Evolutionary conservation across 2,888 invertebrate species (phyloP).

Genomic region (Hetaerina titia): DNA sequence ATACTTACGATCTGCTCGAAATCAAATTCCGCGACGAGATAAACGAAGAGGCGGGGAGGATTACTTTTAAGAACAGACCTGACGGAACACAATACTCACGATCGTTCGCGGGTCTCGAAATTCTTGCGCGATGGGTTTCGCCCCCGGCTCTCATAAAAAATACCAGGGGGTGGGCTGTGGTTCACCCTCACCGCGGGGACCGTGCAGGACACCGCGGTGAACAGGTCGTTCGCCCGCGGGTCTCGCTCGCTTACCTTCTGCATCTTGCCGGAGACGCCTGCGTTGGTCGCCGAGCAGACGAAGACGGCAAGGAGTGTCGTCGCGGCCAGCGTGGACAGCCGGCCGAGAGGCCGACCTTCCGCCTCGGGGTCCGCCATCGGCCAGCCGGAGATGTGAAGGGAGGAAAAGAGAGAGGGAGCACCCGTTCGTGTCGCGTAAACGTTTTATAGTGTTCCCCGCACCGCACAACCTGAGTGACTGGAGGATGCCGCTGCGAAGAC

Average conservation of each 20-base stretch:
- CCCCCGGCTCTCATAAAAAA: too few relatives aligned
- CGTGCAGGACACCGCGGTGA: too few relatives aligned
- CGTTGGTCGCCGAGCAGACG: neutral
- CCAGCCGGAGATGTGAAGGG: neutral
- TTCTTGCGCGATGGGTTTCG: too few relatives aligned
- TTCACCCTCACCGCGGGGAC: too few relatives aligned
- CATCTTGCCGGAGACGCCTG: constrained; percentile 45
- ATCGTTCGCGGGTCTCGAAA: too few relatives aligned
- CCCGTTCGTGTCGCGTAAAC: neutral
- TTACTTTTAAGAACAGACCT: too few relatives aligned
- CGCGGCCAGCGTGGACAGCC: neutral
- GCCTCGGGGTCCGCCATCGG: neutral
- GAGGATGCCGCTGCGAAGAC: constrained; percentile 42
- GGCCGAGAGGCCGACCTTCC: neutral
- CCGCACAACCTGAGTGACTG: constrained; percentile 54
- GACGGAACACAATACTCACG: too few relatives aligned
- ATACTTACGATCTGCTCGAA: too few relatives aligned
- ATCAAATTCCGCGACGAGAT: too few relatives aligned
- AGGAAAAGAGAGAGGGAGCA: neutral
- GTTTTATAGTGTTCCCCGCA: neutral
- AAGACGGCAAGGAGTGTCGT: neutral
- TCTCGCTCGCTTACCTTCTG: constrained; percentile 37
- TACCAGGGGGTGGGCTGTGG: neutral
- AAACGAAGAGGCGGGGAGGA: too few relatives aligned
- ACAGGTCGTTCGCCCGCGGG: neutral